Conservation (phyloP, 2,797 vertebrate genomes). For the Iguana delicatissima region DNA sequence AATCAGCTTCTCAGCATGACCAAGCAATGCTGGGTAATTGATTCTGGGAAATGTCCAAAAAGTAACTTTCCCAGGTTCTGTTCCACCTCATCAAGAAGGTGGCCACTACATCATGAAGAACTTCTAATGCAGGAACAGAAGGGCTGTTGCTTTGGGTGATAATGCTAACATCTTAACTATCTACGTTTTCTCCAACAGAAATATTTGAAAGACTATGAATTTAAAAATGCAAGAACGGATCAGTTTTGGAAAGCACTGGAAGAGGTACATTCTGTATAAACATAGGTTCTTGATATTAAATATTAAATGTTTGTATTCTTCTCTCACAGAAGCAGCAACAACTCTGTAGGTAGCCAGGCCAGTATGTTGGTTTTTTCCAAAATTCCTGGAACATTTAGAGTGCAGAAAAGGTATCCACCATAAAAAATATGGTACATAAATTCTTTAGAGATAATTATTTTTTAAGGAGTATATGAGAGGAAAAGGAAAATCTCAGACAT, state of each 20-base stretch:
- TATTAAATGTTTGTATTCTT: constrained; percentile 14
- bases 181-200: constrained; percentile 77
- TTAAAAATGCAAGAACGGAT: constrained; percentile 91
- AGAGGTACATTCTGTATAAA: constrained; percentile 77
- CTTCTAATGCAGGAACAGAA: not conserved
- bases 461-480: too few species aligned
- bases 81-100: not conserved
- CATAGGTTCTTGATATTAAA: not conserved
- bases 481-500: too few species aligned
- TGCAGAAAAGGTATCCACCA: too few species aligned
- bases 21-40: too few species aligned
- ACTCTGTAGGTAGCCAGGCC: too few species aligned
- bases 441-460: too few species aligned
- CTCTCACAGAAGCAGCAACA: not conserved
- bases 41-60: too few species aligned
- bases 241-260: constrained; percentile 91
- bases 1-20: too few species aligned
- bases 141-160: not conserved
- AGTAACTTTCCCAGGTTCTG: too few species aligned
- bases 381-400: too few species aligned
- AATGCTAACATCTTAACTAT: not conserved
- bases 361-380: too few species aligned
- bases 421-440: too few species aligned
- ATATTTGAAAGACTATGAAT: constrained; percentile 84
- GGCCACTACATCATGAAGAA: not conserved